These are phyloP conservation scores for Caerostris darwini DNA, from an alignment of 1,140 invertebrate genomes.

Conservation along the genomic window DNA sequence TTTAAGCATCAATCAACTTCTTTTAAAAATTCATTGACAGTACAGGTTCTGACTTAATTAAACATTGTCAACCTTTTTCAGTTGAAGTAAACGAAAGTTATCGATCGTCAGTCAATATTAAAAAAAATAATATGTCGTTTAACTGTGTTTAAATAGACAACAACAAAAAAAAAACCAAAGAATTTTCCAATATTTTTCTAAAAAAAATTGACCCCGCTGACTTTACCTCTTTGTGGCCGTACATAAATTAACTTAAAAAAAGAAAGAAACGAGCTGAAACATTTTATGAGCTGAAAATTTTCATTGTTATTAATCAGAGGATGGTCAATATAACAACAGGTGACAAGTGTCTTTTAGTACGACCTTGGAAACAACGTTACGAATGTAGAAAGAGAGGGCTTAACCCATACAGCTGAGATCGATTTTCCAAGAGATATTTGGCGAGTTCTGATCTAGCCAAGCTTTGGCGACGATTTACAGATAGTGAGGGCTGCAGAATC, in stretches of 20 bases:
- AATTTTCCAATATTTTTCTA: neutral
- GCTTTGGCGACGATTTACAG: constrained; percentile 48
- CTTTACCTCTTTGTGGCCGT: neutral
- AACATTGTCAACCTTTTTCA: no score
- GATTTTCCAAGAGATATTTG: constrained; percentile 36
- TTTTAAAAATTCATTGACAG: no score
- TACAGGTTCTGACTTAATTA: no score
- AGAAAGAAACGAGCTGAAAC: neutral
- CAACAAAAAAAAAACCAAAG: neutral
- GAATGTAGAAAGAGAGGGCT: neutral
- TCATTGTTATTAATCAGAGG: neutral
- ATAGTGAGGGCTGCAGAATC: neutral
- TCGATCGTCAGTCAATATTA: neutral
- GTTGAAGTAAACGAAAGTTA: no score
- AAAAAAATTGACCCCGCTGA: neutral
- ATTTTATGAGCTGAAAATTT: neutral
- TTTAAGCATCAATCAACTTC: no score
- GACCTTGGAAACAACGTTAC: constrained; percentile 32
- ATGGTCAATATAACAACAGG: constrained; percentile 34
- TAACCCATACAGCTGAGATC: neutral
- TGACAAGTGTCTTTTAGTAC: constrained; percentile 45
- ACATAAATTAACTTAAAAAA: neutral
- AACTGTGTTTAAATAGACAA: neutral
- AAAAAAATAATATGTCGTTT: neutral
- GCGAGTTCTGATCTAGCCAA: constrained; percentile 26